A percentile compares a stretch with the other conserved stretches of the same genome.
Evolutionary conservation across 2,113 vertebrate genomes (phyloP).

Genomic region (Chaetura pelagica): DNA sequence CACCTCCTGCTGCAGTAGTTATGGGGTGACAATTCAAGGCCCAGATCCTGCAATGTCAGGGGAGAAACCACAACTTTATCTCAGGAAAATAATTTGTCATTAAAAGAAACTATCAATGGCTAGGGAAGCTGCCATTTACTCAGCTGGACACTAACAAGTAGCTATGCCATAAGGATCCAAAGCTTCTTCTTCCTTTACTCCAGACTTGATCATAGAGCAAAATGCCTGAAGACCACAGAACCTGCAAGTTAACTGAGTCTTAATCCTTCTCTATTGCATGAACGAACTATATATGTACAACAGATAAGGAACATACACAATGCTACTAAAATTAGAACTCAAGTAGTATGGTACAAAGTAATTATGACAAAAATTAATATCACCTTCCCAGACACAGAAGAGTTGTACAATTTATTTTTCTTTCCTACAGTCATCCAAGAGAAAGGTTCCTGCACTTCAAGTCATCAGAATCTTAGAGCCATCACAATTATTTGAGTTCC

Average conservation of each 20-base stretch:
- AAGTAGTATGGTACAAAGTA: background rate
- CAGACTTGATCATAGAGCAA: background rate
- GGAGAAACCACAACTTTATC: background rate
- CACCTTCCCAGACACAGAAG: background rate
- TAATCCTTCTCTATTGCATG: background rate
- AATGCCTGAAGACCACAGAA: background rate
- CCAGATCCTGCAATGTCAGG: background rate
- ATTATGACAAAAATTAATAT: accelerated
- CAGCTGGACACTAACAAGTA: background rate
- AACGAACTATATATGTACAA: background rate
- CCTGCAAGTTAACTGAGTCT: background rate
- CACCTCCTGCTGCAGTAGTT: background rate
- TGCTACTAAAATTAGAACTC: background rate
- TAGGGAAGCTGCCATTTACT: background rate
- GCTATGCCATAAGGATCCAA: background rate
- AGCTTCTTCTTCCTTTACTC: background rate
- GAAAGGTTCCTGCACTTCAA: background rate
- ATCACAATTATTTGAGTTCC: background rate
- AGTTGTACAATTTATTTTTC: background rate
- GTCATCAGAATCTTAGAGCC: background rate
- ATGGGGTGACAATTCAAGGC: background rate
- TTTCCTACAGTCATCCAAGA: background rate
- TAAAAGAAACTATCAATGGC: background rate
- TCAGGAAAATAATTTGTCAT: background rate
- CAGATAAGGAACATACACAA: background rate